Conservation (phyloP, 2,113 vertebrate genomes). For the Erythrocercus mccallii region DNA sequence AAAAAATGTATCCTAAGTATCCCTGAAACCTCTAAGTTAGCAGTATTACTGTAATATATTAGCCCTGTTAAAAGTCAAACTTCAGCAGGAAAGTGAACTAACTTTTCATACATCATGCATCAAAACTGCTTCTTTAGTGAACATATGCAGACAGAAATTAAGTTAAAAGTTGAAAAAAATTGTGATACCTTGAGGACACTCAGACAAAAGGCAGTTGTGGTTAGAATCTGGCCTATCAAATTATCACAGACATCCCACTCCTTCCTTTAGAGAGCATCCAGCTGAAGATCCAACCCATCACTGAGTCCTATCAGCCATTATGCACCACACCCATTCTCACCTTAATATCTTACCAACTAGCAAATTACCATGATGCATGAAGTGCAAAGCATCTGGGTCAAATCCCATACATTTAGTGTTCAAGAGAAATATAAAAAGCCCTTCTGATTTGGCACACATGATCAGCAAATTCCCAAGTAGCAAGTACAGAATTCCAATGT, state of each 20-base stretch:
- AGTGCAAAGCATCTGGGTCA: background rate
- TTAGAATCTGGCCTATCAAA: background rate
- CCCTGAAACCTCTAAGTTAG: background rate
- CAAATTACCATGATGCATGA: background rate
- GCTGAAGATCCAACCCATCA: background rate
- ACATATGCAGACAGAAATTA: background rate
- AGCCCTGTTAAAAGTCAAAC: background rate
- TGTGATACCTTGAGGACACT: background rate
- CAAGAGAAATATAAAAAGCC: background rate
- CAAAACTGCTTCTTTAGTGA: background rate
- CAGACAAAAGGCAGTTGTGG: background rate
- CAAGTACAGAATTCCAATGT: background rate
- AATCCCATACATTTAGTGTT: background rate
- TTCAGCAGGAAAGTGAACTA: background rate
- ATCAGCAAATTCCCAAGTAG: background rate
- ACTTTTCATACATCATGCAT: background rate
- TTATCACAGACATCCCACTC: background rate
- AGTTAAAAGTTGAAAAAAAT: background rate
- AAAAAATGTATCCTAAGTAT: background rate
- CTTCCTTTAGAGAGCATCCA: background rate
- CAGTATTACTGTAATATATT: background rate
- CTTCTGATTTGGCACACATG: background rate
- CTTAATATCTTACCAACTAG: background rate
- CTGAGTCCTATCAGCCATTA: background rate
- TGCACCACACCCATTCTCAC: background rate